Base-by-base conservation (phyloP, 2,113 vertebrate species). In the Ceyx cyanopectus region DNA sequence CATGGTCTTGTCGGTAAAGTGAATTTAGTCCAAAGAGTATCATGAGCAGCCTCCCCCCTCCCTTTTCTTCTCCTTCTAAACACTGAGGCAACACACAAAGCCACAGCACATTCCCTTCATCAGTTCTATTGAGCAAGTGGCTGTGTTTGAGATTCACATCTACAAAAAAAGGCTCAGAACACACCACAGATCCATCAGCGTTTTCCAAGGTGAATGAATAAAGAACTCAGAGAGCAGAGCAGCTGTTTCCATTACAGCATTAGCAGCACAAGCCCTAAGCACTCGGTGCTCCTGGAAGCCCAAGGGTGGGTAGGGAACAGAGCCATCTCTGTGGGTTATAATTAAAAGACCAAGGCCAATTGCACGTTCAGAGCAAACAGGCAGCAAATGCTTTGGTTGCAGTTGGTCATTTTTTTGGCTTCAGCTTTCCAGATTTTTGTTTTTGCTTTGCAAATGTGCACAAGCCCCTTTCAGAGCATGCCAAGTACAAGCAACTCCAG, bases 381-480 rank as follows among this genome's bases (percentile, higher is more conserved):
- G 65, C 85, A 89, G 72, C 76, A 91, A 90, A 60, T 78, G 45
- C 65, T 62, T 73, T 87, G 17, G 80, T 70, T 91, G 63, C 69
- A 88, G 61, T 81, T 57, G 95, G 84, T 61, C 74, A 61, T 87
- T 82, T 96, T 94, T 65, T 94, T 65, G 85, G 58, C 91, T 63
- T 90, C 30, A 85, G 90, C 81, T 40, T 96, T 93, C 70, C 85
- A 92, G 73, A 89, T 74, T 54, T 69, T 72, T 67, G 60, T 4
- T 89, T 95, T 75, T 91, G 68, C 75, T 93, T 76, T 96, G 81
- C 83, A 94, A 93, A 85, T 77, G 48, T 56, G 85, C 93, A 73
- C 56, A 90, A 91, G 81, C 21, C 16, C 50, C 65, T 87, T 81
- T 90, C 68, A 86, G 51, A 37, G 61, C 11, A 62, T 73, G 91